These are phyloP conservation scores for Platerodrilus igneus DNA, from an alignment of 2,888 invertebrate species.

Conservation along the genomic window DNA sequence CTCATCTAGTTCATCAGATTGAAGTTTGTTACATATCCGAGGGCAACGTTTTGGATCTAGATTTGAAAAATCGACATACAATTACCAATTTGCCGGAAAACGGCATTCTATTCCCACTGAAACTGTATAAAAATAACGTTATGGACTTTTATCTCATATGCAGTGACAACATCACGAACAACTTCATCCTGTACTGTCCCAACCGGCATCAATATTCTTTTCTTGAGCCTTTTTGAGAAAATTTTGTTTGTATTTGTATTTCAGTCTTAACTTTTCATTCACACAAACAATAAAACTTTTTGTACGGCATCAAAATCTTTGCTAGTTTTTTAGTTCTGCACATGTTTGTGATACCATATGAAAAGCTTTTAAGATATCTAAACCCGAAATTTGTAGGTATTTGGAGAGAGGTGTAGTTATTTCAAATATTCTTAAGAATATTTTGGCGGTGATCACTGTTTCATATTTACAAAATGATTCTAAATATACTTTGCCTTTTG, in stretches of 20 bases:
- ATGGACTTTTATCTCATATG: no score
- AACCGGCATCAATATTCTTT: no score
- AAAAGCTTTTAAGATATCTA: slow-evolving; percentile 5
- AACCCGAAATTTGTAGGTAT: slow-evolving; percentile 5
- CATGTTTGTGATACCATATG: slow-evolving; percentile 6
- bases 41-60: not conserved
- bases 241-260: not conserved
- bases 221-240: no score
- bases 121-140: no score
- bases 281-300: slow-evolving; percentile 7
- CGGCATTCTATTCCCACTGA: no score
- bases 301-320: no score
- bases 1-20: slow-evolving; percentile 1
- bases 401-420: slow-evolving; percentile 6
- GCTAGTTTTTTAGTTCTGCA: not conserved
- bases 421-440: slow-evolving; percentile 6
- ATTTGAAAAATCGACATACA: slow-evolving; percentile 1
- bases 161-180: no score
- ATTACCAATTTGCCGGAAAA: not conserved
- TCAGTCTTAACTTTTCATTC: slow-evolving; percentile 1
- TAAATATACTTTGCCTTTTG: slow-evolving; percentile 5
- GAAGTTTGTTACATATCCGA: not conserved
- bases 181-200: no score
- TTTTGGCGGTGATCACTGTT: slow-evolving; percentile 2
- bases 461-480: slow-evolving; percentile 5